phyloP scores from a whole-genome alignment of 2,888 invertebrate genomes.

The Megalurothrips usitatus region DNA sequence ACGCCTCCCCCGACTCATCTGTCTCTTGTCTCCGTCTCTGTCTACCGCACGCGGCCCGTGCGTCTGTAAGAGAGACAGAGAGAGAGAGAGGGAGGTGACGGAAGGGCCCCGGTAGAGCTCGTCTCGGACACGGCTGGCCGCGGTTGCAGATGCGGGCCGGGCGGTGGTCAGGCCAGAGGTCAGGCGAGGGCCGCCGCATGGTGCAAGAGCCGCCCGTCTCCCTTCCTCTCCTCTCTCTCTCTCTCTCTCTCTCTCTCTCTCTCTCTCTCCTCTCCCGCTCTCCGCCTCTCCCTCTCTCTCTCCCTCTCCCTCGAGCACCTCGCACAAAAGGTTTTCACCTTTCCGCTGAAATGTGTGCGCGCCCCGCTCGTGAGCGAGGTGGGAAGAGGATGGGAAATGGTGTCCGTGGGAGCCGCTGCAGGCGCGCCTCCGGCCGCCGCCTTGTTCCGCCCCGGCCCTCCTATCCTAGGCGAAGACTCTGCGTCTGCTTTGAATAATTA shows the following conservation, averaged over 20 bases:
- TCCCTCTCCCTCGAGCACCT: neutral
- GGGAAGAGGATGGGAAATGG: neutral
- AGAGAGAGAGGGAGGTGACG: neutral
- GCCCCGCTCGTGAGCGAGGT: neutral
- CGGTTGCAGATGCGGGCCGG: neutral
- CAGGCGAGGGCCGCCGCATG: neutral
- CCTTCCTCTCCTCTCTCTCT: neutral
- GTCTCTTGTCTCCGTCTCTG: neutral
- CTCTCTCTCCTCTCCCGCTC: neutral
- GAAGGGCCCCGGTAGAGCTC: neutral
- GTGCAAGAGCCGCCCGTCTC: neutral
- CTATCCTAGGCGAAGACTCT: no score
- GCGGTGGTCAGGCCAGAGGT: neutral
- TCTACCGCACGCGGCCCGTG: neutral
- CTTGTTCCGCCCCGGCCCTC: neutral
- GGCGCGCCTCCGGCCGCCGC: neutral
- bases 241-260: slow-evolving; percentile 15
- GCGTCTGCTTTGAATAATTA: no score
- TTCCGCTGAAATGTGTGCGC: neutral
- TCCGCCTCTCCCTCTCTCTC: neutral
- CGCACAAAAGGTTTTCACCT: neutral
- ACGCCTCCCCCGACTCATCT: neutral
- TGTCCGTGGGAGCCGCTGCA: neutral
- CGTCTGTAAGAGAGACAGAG: neutral
- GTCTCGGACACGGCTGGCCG: neutral